Base-by-base conservation (phyloP, 1,140 invertebrate genomes). In the Oncopodura yosiiana region DNA sequence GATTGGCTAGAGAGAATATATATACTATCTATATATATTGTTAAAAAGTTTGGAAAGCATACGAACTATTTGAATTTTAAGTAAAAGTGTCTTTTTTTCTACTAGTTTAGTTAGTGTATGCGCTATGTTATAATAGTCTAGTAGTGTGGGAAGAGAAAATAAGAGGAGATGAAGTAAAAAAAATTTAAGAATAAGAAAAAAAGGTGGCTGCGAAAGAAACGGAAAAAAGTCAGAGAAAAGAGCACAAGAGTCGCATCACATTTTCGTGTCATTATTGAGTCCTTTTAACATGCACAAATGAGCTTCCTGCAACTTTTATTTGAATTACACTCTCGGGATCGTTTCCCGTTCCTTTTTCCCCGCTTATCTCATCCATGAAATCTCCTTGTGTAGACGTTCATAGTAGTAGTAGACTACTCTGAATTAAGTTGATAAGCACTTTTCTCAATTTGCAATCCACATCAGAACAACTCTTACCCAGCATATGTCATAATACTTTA, bases 341-440 rank as follows among this genome's bases (percentile, higher is more conserved):
- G 46, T 62, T 62, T 62, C 60, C 56, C 42, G 36, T 49, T 56
- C 21, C 42, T 57, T 61, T 50, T 57, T 49, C 45, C 49, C 49
- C 38, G 32, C 45, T 51, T 56, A 57, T 59, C 53, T 59, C 48
- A 39, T 37, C 52, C 53, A 55, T 60, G 58, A 60, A 60, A 60
- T 56, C 56, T 59, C 39, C 53, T 39, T 49, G 56, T 49, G 53
- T 27, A 45, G 41, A 44, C n/a, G n/a, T n/a, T n/a, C n/a, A n/a
- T n/a, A n/a, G n/a, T n/a, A n/a, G n/a, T n/a, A n/a, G n/a, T n/a
- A n/a, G n/a, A n/a, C n/a, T n/a, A n/a, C 53, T 56, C 30, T 38
- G 53, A 62, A 62, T 62, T 62, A 62, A 59, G 46, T 56, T 59
- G 56, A 62, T 62, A 62, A 62, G 60, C 55, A 62, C 55, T 61